A percentile compares a stretch with the other conserved stretches of the same genome.
phyloP scores from a whole-genome alignment of 1,140 invertebrate genomes.

The Drosophila funebris region DNA sequence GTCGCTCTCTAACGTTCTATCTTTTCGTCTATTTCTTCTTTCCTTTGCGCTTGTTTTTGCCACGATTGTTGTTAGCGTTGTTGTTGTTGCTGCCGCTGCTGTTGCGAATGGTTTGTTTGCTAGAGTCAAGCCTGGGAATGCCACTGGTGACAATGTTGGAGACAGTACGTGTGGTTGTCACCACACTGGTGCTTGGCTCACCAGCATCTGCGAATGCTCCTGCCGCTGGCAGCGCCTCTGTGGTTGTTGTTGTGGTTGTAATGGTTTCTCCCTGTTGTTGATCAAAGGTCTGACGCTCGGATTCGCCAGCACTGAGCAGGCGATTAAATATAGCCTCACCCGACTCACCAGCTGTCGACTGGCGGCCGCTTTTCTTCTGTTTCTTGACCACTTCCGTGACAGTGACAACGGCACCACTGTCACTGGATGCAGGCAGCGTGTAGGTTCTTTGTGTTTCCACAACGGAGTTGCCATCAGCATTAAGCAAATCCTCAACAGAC shows the following conservation, averaged over 20 bases:
- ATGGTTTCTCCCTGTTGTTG: constrained; percentile 74
- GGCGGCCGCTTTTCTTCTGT: constrained; percentile 36
- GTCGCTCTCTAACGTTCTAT: background rate
- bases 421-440: constrained; percentile 51
- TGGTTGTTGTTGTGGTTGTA: constrained; percentile 78
- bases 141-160: constrained; percentile 79
- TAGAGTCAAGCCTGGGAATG: constrained; percentile 59
- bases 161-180: constrained; percentile 74
- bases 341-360: constrained; percentile 25
- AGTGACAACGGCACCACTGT: constrained; percentile 56
- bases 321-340: constrained; percentile 76
- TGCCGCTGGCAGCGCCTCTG: constrained; percentile 48
- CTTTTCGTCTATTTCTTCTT: constrained; percentile 63
- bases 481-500: constrained; percentile 75
- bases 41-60: constrained; percentile 71
- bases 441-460: constrained; percentile 58
- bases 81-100: constrained; percentile 39
- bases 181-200: constrained; percentile 68
- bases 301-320: constrained; percentile 59
- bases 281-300: constrained; percentile 71
- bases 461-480: constrained; percentile 51
- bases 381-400: constrained; percentile 70
- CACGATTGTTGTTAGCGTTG: constrained; percentile 35
- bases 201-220: constrained; percentile 16
- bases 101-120: constrained; percentile 49